These are phyloP conservation scores for Desmophyllum pertusum DNA, from an alignment of 92 coral and sea anemone species.

Conservation along the genomic window DNA sequence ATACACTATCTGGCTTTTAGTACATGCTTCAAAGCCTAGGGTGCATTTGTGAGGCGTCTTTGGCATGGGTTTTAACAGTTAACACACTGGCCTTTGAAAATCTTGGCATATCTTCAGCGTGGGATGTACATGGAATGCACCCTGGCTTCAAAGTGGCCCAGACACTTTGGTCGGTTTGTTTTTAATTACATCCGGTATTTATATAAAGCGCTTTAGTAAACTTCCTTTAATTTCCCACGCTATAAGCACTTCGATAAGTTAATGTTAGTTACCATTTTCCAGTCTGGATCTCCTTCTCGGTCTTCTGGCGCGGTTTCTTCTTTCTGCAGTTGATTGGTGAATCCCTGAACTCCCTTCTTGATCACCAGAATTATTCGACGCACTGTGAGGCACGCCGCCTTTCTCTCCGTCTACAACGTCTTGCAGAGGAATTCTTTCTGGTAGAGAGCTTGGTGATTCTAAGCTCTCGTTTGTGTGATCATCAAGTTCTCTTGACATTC, in stretches of 20 bases:
- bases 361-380: conserved; percentile 80
- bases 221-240: background rate
- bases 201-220: background rate
- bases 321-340: conserved; percentile 57
- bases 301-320: conserved; percentile 70
- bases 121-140: too few relatives aligned
- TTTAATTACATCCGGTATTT: too few relatives aligned
- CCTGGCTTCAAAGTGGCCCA: too few relatives aligned
- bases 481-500: conserved; percentile 88
- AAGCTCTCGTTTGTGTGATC: conserved; percentile 75
- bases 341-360: conserved; percentile 73
- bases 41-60: too few relatives aligned
- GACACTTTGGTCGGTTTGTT: too few relatives aligned
- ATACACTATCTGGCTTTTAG: too few relatives aligned
- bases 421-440: conserved; percentile 82
- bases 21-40: too few relatives aligned
- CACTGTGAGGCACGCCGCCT: conserved; percentile 43
- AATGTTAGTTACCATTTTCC: conserved; percentile 71
- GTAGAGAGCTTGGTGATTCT: conserved; percentile 73
- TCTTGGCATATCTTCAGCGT: too few relatives aligned
- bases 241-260: background rate
- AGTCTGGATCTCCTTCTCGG: conserved; percentile 81
- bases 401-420: conserved; percentile 84
- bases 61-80: too few relatives aligned
- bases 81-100: too few relatives aligned